These are phyloP conservation scores for Centropus bengalensis DNA, from an alignment of 2,113 vertebrate genomes.

Conservation along the genomic window DNA sequence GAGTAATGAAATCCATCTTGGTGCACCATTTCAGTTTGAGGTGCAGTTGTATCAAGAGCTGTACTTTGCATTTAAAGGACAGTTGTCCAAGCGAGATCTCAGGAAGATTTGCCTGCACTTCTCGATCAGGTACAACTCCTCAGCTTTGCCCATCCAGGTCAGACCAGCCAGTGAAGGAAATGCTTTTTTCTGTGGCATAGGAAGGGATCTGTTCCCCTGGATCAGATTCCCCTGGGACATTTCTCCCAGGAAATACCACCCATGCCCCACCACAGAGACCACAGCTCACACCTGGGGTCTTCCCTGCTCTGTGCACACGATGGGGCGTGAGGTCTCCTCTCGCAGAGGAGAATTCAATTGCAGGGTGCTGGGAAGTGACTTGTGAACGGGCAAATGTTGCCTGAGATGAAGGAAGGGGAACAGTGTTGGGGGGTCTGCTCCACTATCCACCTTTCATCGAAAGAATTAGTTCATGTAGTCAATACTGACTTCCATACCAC, in stretches of 20 bases:
- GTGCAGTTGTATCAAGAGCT: neutral
- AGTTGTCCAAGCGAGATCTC: neutral
- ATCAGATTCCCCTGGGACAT: neutral
- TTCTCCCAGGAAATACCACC: neutral
- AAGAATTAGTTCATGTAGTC: neutral
- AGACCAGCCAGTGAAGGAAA: neutral
- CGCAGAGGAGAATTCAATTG: neutral
- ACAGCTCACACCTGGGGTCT: neutral
- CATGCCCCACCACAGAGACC: neutral
- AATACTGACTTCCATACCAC: neutral
- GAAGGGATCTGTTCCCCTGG: neutral
- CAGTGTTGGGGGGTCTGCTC: neutral
- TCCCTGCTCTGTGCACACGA: rapidly evolving
- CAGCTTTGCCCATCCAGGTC: neutral
- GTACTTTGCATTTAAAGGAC: neutral
- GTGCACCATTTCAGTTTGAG: neutral
- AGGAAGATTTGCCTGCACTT: neutral
- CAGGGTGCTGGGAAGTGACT: neutral
- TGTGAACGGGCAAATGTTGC: neutral
- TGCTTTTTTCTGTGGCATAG: neutral
- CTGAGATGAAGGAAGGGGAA: no score
- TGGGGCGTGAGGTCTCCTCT: neutral
- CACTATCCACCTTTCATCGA: neutral
- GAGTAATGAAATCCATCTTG: neutral
- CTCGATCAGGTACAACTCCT: neutral